Percentiles rank a stretch among this genome's conserved stretches.
Evolutionary conservation across 2,797 vertebrate genomes (phyloP).

Genomic region (Coranthus polyacanthus): DNA sequence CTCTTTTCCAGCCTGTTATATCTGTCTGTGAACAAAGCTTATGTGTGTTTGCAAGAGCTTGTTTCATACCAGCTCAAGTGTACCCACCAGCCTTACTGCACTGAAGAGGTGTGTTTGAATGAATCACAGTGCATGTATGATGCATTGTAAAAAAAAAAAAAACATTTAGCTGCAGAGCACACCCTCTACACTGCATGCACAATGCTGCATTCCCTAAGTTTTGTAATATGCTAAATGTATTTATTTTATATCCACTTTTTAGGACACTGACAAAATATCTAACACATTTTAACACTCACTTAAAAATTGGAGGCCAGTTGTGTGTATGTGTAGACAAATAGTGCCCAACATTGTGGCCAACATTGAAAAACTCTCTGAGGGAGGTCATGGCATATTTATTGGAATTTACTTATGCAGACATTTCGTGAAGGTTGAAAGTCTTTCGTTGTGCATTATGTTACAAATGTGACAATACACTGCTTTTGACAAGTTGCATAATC

Average conservation of each 20-base stretch:
- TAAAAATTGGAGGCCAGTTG: slow-evolving; percentile 11
- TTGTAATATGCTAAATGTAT: background rate
- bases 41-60: slow-evolving; percentile 24
- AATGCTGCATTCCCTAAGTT: slow-evolving; percentile 17
- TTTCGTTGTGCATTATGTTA: slow-evolving; percentile 61
- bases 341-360: slow-evolving; percentile 66
- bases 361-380: slow-evolving; percentile 73
- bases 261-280: slow-evolving; percentile 5
- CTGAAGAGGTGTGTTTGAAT: slow-evolving; percentile 24
- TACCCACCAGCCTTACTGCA: slow-evolving; percentile 31
- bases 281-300: background rate
- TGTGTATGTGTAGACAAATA: background rate
- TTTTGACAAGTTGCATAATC: slow-evolving; percentile 38
- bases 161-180: slow-evolving; percentile 3
- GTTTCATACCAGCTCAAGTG: slow-evolving; percentile 24
- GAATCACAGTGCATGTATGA: slow-evolving; percentile 20
- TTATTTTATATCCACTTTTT: no score
- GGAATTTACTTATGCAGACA: slow-evolving; percentile 69
- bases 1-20: no score
- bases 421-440: slow-evolving; percentile 69
- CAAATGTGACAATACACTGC: slow-evolving; percentile 49
- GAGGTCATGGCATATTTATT: slow-evolving; percentile 71
- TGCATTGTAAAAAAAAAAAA: slow-evolving; percentile 13
- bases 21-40: slow-evolving; percentile 4
- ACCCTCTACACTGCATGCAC: background rate